phyloP scores from a whole-genome alignment of 2,888 invertebrate species.

The Eupsilia transversa region DNA sequence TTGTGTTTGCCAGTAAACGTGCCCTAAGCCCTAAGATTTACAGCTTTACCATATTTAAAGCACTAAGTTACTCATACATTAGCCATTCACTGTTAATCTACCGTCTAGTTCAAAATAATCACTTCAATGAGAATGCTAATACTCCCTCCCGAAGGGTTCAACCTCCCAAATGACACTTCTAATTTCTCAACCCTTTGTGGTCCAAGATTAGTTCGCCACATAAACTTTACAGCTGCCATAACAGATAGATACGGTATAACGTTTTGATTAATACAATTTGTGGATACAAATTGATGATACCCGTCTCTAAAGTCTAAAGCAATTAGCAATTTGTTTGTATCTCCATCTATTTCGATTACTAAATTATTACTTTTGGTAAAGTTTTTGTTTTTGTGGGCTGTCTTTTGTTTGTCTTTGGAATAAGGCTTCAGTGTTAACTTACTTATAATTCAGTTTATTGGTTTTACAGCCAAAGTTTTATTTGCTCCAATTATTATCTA shows the following conservation, averaged over 20 bases:
- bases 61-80: slow-evolving; percentile 48
- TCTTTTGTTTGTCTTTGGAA: slow-evolving; percentile 36
- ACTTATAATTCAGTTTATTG: slow-evolving; percentile 9
- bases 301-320: slow-evolving; percentile 41
- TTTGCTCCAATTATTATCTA: neutral
- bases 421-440: slow-evolving; percentile 7
- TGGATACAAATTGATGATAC: slow-evolving; percentile 50
- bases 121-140: slow-evolving; percentile 44
- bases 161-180: slow-evolving; percentile 58
- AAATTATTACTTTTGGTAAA: slow-evolving; percentile 33
- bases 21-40: neutral
- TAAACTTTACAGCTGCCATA: slow-evolving; percentile 61
- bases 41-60: slow-evolving; percentile 6
- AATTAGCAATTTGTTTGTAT: slow-evolving; percentile 46
- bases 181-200: slow-evolving; percentile 64
- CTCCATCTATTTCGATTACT: slow-evolving; percentile 39
- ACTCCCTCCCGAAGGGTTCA: slow-evolving; percentile 22
- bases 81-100: slow-evolving; percentile 46
- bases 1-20: neutral
- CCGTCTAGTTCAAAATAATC: slow-evolving; percentile 53
- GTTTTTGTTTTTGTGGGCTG: slow-evolving; percentile 34
- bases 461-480: neutral
- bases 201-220: slow-evolving; percentile 59
- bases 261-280: slow-evolving; percentile 61
- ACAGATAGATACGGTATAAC: slow-evolving; percentile 35